Conservation (phyloP, 1,140 invertebrate species). For the Trachelipus rathkii region DNA sequence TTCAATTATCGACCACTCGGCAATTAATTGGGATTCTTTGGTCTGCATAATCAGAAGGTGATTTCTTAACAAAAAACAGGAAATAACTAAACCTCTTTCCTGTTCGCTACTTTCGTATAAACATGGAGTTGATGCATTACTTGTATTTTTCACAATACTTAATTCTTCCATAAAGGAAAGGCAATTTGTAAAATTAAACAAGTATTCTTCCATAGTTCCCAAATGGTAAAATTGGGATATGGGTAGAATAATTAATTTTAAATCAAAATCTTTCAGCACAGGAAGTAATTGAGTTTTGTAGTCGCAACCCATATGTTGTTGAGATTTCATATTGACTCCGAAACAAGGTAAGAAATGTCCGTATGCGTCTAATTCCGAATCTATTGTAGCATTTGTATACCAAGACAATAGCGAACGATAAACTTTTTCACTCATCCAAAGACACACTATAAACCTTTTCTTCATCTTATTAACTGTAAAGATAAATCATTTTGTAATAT, state of each 20-base stretch:
- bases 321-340: slow-evolving; percentile 23
- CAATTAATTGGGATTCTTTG: slow-evolving; percentile 22
- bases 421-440: slow-evolving; percentile 35
- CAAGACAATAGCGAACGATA: slow-evolving; percentile 33
- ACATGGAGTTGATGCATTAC: slow-evolving; percentile 12
- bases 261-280: slow-evolving; percentile 18
- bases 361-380: slow-evolving; percentile 40
- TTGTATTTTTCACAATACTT: slow-evolving; percentile 29
- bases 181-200: slow-evolving; percentile 29
- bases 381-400: slow-evolving; percentile 25
- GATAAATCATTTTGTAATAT: not conserved
- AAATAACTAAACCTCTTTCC: slow-evolving; percentile 25
- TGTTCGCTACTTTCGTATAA: not conserved
- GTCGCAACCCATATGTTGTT: not conserved
- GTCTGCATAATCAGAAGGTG: not conserved
- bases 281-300: slow-evolving; percentile 29
- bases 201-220: slow-evolving; percentile 40
- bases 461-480: not conserved
- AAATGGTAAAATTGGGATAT: slow-evolving; percentile 40
- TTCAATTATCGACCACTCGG: slow-evolving; percentile 27
- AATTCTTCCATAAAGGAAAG: slow-evolving; percentile 28
- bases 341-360: slow-evolving; percentile 39
- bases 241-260: slow-evolving; percentile 34
- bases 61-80: slow-evolving; percentile 19
- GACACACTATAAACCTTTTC: slow-evolving; percentile 41